These are phyloP conservation scores for Phrynosoma platyrhinos DNA, from an alignment of 2,113 vertebrate species.

Conservation along the genomic window DNA sequence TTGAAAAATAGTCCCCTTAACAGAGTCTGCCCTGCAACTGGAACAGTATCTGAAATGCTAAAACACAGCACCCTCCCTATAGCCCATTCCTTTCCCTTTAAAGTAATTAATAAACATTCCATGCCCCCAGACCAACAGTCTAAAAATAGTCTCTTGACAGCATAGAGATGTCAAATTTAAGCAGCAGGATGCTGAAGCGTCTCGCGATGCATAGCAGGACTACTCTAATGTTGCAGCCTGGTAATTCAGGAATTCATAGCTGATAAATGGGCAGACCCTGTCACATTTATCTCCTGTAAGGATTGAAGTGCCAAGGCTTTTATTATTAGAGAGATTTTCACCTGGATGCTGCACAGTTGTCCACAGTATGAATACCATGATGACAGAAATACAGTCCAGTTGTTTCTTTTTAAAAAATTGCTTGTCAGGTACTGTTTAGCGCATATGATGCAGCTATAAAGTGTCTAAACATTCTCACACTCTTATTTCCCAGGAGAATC, in stretches of 20 bases:
- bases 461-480: not conserved
- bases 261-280: slow-evolving; percentile 57
- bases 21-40: not conserved
- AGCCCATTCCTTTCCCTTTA: slow-evolving; percentile 46
- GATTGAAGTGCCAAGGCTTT: slow-evolving; percentile 34
- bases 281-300: slow-evolving; percentile 61
- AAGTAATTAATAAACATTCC: slow-evolving; percentile 44
- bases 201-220: slow-evolving; percentile 55
- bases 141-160: slow-evolving; percentile 73
- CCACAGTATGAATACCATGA: not conserved
- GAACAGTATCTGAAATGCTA: slow-evolving; percentile 50
- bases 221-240: slow-evolving; percentile 45
- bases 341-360: slow-evolving; percentile 36
- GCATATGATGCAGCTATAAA: not conserved
- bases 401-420: not conserved
- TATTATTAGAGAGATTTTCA: slow-evolving; percentile 55
- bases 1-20: slow-evolving; percentile 15
- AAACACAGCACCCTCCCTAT: not conserved
- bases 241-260: slow-evolving; percentile 71
- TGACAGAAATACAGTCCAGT: not conserved
- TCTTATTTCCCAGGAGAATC: not conserved
- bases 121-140: slow-evolving; percentile 56
- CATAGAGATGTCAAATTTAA: slow-evolving; percentile 61
- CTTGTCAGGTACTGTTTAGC: not conserved
- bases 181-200: slow-evolving; percentile 66